Evolutionary conservation across 2,797 vertebrate species (phyloP), one percentile per base, ranked within the genome.

Genomic region (Podarcis lilfordi): DNA sequence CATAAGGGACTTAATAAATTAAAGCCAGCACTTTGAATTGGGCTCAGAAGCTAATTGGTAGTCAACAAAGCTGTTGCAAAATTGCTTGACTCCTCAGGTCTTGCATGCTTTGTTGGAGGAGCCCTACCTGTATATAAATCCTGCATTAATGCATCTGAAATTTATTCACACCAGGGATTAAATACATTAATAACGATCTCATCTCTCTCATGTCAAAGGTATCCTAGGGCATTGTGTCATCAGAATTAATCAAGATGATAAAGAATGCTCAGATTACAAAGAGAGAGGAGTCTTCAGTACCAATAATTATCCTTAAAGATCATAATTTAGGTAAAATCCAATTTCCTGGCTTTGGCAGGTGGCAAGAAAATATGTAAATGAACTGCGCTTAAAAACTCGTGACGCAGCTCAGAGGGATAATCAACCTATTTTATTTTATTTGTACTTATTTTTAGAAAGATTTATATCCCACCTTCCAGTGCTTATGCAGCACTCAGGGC

Each of bases 231-330:
- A 94, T 91, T 25, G 72, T 95, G 92, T 92, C 92, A 89, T 85
- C 80, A 88, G 92, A 93, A 86, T 95, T 96, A 96, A 96, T 96
- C 95, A 95, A 93, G 92, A 94, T 89, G 95, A 94, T 96, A 95
- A 97, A 93, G 95, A 96, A 96, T 92, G 94, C 91, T 95, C 94
- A 95, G 94, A 96, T 95, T 94, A 96, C 95, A 97, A 96, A 97
- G 95, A 94, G 93, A 90, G 93, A 95, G 92, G 94, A 95, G 94
- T 93, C 94, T 94, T 95, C 8, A 0, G 55, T 88, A 96, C 92
- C 93, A 96, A 96, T 96, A 96, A 96, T 95, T 96, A 97, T 94
- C 96, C 95, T 95, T 93, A 95, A 94, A 93, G 95, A 96, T 94
- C 89, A 92, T 95, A 95, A 95, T 94, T 95, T 94, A 95, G 95